Evolutionary conservation across 1,140 invertebrate genomes (phyloP).

Genomic region (Leptinotarsa defecta): DNA sequence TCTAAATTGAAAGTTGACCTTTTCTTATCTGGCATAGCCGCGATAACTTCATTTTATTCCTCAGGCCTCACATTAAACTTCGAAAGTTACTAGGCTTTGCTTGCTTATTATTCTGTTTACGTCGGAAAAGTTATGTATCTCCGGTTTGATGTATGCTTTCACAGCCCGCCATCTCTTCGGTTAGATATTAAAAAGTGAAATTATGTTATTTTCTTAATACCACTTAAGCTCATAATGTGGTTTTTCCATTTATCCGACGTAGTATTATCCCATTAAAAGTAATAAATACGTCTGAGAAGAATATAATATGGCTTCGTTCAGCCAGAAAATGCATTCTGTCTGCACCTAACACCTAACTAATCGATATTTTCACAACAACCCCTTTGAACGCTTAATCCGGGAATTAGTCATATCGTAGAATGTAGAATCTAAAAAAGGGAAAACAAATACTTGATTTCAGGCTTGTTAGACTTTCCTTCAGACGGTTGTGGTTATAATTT

Average conservation of each 20-base stretch:
- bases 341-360: constrained; percentile 9
- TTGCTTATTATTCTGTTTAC: too few relatives aligned
- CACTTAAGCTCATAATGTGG: constrained; percentile 19
- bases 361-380: constrained; percentile 19
- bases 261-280: constrained; percentile 29
- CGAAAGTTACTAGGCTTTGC: too few relatives aligned
- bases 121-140: too few relatives aligned
- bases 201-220: neutral
- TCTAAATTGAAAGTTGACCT: too few relatives aligned
- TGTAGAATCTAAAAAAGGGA: neutral
- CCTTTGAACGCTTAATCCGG: neutral
- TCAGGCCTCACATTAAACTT: too few relatives aligned
- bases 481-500: too few relatives aligned
- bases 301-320: constrained; percentile 23
- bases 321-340: constrained; percentile 10
- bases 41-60: too few relatives aligned
- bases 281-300: constrained; percentile 31
- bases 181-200: constrained; percentile 4
- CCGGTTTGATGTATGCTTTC: too few relatives aligned
- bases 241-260: constrained; percentile 30
- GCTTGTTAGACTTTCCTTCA: too few relatives aligned
- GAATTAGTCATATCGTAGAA: neutral
- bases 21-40: too few relatives aligned
- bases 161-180: neutral
- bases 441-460: too few relatives aligned